These are phyloP conservation scores for Cynocephalus volans DNA, from an alignment of 2,113 vertebrate species.

Conservation along the genomic window DNA sequence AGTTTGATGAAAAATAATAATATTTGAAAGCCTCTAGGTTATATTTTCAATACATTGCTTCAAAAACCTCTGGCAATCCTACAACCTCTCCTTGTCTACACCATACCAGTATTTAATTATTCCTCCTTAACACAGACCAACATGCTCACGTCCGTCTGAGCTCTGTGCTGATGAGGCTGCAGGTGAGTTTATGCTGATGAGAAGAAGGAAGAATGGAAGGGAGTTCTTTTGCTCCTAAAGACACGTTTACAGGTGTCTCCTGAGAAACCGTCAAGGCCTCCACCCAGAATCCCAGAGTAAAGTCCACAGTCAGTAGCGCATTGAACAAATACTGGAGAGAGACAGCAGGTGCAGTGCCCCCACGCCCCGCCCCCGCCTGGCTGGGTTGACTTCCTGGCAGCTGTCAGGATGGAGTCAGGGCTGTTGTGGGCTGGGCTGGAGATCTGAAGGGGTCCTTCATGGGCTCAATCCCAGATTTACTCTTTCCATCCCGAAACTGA, in stretches of 20 bases:
- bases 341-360: fast-evolving
- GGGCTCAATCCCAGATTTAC: background rate
- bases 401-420: background rate
- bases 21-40: constrained; percentile 35
- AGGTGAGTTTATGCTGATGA: background rate
- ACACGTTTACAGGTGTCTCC: background rate
- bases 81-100: background rate
- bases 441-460: background rate
- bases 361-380: background rate
- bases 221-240: background rate
- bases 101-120: background rate
- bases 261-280: background rate
- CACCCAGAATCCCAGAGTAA: background rate
- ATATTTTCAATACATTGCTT: constrained; percentile 11
- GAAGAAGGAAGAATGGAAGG: constrained; percentile 6
- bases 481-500: background rate
- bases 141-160: background rate
- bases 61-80: background rate
- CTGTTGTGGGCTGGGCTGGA: fast-evolving
- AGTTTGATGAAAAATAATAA: constrained; percentile 42
- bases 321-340: background rate
- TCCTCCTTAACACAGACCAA: background rate
- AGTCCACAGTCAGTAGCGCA: background rate
- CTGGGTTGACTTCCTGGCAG: background rate
- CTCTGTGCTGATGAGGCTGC: background rate